Evolutionary conservation across 1,140 invertebrate species (phyloP), one percentile per base, ranked within the genome.

Genomic region (Paramacrobiotus metropolitanus): DNA sequence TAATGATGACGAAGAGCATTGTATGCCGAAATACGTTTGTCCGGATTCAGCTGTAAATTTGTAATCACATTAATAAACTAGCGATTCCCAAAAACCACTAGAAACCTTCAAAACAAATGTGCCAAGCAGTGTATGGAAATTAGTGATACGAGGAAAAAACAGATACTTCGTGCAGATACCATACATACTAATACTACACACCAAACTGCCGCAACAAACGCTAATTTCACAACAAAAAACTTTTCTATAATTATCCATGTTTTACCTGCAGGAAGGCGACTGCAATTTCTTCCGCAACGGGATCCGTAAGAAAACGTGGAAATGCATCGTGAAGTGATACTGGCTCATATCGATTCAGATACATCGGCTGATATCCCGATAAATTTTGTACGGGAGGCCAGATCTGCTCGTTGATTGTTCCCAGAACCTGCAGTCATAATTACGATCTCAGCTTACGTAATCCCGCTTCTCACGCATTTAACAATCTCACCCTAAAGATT

Each of bases 1-100:
- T 93, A 97, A 66, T 81, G 77, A 75, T 96, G 90, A 64, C 79
- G 77, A 70, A 95, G 80, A 30, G 92, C 92, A 63, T 83, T 79
- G 60, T 84, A 80, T 40, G 93, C 91, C 59, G 86, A 82, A 70
- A 94, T 81, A 71, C 93, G 79, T 66, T 83, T 76, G 68, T 81
- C 75, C 30, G 92, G 91, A 77, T 91, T 85, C 61, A 94, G 79
- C 78, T 93, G 80, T 61, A 75, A 68, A 59, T n/a, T n/a, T n/a
- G n/a, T n/a, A n/a, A n/a, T n/a, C n/a, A n/a, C n/a, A n/a, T n/a
- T n/a, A 63, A 62, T 60, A 67, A 59, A 59, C 62, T 60, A 20
- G 59, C 44, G 29, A 21, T 0, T 29, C 59, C 40, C 45, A 44
- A 34, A 63, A 64, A 9, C 64, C 63, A n/a, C n/a, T n/a, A n/a